Percentiles rank a stretch among this genome's conserved stretches.
These are phyloP conservation scores for Parasteatoda lunata DNA, from an alignment of 2,888 invertebrate genomes.

Conservation along the genomic window DNA sequence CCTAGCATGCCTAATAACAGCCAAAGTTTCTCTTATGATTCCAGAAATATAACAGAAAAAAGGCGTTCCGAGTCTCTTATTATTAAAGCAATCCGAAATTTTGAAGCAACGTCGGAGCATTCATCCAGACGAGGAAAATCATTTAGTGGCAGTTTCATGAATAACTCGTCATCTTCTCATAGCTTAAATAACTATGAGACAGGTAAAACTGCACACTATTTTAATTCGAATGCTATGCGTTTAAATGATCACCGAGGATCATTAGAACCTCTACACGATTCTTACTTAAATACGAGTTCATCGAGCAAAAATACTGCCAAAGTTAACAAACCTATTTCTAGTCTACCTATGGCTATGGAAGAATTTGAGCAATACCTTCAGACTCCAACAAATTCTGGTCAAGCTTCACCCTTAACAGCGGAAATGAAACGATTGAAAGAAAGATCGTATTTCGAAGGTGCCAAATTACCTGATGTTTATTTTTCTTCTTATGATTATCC, in stretches of 20 bases:
- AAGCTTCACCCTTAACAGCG: slow-evolving; percentile 30
- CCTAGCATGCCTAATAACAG: slow-evolving; percentile 24
- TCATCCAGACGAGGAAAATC: neutral
- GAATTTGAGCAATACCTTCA: slow-evolving; percentile 29
- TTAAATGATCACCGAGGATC: slow-evolving; percentile 9
- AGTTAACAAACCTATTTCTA: neutral
- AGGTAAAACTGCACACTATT: neutral
- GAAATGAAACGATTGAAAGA: slow-evolving; percentile 40
- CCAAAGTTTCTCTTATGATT: slow-evolving; percentile 37
- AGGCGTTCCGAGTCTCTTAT: slow-evolving; percentile 10
- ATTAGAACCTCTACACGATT: neutral
- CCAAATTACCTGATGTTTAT: slow-evolving; percentile 17
- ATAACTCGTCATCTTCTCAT: neutral
- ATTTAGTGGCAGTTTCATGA: neutral
- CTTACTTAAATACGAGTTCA: neutral
- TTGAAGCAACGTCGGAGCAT: neutral
- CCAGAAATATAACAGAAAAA: slow-evolving; percentile 20
- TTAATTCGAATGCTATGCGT: neutral
- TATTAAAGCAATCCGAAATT: slow-evolving; percentile 11
- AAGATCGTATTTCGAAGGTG: slow-evolving; percentile 34
- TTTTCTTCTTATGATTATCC: slow-evolving; percentile 34
- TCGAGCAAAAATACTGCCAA: slow-evolving; percentile 4
- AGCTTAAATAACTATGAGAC: slow-evolving; percentile 37
- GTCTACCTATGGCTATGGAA: slow-evolving; percentile 26
- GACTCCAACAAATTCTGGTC: slow-evolving; percentile 53